phyloP scores from a whole-genome alignment of 1,140 invertebrate species.

The Dreissena rostriformis region DNA sequence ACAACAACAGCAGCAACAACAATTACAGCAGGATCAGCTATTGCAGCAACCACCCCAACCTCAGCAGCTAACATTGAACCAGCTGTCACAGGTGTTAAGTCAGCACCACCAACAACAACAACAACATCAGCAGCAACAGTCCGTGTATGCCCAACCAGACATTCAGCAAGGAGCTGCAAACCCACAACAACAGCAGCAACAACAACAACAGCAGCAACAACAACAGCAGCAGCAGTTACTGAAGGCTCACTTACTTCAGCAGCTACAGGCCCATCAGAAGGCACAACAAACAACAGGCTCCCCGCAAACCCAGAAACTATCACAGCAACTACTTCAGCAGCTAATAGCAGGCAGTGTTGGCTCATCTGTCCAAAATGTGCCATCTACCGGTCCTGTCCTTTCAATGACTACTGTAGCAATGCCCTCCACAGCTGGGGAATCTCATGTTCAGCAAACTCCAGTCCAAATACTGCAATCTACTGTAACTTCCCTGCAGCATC shows the following conservation, averaged over 20 bases:
- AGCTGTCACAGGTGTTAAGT: neutral
- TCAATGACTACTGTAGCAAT: too few relatives aligned
- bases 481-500: too few relatives aligned
- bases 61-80: neutral
- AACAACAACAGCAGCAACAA: neutral
- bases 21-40: neutral
- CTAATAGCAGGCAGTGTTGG: neutral
- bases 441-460: too few relatives aligned
- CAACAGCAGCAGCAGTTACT: slow-evolving; percentile 1
- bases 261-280: neutral
- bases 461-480: too few relatives aligned
- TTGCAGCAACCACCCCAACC: neutral
- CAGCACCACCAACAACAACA: neutral
- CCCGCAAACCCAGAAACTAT: neutral
- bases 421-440: too few relatives aligned
- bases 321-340: neutral
- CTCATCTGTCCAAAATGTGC: too few relatives aligned
- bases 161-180: too few relatives aligned
- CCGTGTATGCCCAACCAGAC: too few relatives aligned
- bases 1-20: neutral
- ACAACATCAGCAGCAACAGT: neutral
- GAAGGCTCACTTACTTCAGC: neutral
- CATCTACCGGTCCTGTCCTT: too few relatives aligned
- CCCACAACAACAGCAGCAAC: neutral
- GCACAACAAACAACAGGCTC: neutral